Evolutionary conservation across 1,140 invertebrate species (phyloP).

Genomic region (Eriosoma lanigerum): DNA sequence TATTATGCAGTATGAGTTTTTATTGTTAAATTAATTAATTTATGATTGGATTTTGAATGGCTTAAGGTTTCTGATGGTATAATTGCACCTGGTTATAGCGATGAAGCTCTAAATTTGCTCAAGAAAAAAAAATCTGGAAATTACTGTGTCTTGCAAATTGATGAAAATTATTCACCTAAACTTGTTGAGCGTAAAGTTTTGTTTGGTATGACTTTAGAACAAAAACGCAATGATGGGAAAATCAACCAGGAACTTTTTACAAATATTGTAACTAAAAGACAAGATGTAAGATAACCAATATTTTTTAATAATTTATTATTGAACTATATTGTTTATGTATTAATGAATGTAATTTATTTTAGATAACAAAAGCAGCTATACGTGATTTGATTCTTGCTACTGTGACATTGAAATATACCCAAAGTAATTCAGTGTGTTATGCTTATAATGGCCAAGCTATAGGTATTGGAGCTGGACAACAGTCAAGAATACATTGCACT

Average conservation of each 20-base stretch:
- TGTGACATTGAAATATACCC: constrained; percentile 96
- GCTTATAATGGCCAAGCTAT: constrained; percentile 90
- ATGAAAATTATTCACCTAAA: constrained; percentile 79
- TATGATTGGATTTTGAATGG: neutral
- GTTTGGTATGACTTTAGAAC: constrained; percentile 90
- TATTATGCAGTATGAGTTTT: neutral
- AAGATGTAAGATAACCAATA: constrained; percentile 60
- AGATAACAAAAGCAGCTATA: constrained; percentile 73
- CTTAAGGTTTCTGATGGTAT: constrained; percentile 89
- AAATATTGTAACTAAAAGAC: constrained; percentile 79
- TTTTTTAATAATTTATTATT: neutral
- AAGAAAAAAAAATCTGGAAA: constrained; percentile 93
- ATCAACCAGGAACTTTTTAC: constrained; percentile 79
- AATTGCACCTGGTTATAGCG: constrained; percentile 77
- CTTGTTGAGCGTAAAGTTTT: constrained; percentile 82
- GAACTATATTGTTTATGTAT: neutral
- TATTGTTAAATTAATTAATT: neutral
- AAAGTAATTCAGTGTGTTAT: constrained; percentile 96
- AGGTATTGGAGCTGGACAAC: constrained; percentile 96
- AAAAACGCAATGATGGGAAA: constrained; percentile 85
- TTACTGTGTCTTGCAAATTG: constrained; percentile 94
- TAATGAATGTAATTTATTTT: constrained; percentile 53
- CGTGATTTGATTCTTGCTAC: constrained; percentile 94
- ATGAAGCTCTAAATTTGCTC: constrained; percentile 82
- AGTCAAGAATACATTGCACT: constrained; percentile 96